Evolutionary conservation across 1,140 invertebrate genomes (phyloP), one percentile per base, ranked within the genome.

Genomic region (Andrena cerasifolii): DNA sequence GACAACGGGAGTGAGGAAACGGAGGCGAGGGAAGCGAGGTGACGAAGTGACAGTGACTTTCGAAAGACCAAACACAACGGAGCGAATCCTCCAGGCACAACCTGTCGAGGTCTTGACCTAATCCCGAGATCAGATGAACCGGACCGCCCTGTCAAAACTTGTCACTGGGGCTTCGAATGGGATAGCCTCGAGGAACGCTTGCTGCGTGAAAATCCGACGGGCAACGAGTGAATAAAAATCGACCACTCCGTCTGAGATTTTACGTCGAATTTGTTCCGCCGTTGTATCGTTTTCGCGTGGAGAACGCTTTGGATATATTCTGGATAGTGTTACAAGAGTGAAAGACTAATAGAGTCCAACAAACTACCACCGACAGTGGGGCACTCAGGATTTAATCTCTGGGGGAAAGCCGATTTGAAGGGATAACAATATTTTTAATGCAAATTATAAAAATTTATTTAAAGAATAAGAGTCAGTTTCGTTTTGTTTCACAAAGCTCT

Each of bases 101-200:
- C 78, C 73, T 76, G 78, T 45, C 33, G 51, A 21, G 40, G 36
- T 58, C 59, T 31, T 80, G 56, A 70, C 73, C 78, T 70, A 76
- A 68, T 80, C 78, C 78, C 54, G 36, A 68, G 72, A 80, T 80
- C 63, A 16, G 72, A 80, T 63, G 63, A 76, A 33, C 65, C 36
- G 65, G 33, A 56, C 63, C 63, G 36, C 63, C 73, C 72, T 80
- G 78, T 80, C 78, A 80, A 80, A 80, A 80, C 78, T 76, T 80
- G 72, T 80, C 73, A 79, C 31, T 33, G 24, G 54, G 21, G 45
- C 47, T 70, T 21, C n/a, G 45, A 53, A 31, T 61, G 43, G 40
- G 53, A 40, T 36, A 75, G 16, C 18, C 33, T 2, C 0, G 7
- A 18, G 21, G 58, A 18, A 24, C 21, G 14, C 10, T 0, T 10